phyloP scores from a whole-genome alignment of 2,797 vertebrate species.

The Salmo trutta region DNA sequence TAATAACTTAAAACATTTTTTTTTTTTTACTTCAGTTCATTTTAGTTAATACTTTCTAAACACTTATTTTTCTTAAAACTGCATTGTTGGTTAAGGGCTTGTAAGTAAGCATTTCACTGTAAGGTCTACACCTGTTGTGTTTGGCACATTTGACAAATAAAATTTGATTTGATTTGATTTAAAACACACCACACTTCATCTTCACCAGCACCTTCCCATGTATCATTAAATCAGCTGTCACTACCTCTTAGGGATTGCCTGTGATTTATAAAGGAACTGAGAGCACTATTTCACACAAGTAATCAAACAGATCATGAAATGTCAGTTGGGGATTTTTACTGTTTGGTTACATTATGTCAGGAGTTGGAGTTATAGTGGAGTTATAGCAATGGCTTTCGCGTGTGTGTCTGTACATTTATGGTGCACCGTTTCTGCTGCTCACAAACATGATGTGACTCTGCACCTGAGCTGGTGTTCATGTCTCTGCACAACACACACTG shows the following conservation, averaged over 20 bases:
- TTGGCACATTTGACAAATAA: no score
- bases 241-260: conserved; percentile 57
- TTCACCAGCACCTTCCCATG: conserved; percentile 58
- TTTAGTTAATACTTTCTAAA: no score
- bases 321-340: conserved; percentile 61
- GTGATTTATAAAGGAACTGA: conserved; percentile 63
- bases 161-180: not conserved
- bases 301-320: conserved; percentile 68
- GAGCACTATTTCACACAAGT: conserved; percentile 64
- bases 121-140: no score
- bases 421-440: not conserved
- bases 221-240: conserved; percentile 64
- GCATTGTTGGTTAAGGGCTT: no score
- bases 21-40: no score
- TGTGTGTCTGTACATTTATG: not conserved
- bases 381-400: conserved; percentile 46
- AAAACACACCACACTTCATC: conserved; percentile 62
- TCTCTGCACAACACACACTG: not conserved
- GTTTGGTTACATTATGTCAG: conserved; percentile 60
- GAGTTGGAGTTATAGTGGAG: conserved; percentile 25
- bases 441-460: not conserved
- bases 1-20: no score
- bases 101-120: no score
- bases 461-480: not conserved
- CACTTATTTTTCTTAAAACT: no score